phyloP scores from a whole-genome alignment of 2,888 invertebrate species.

The Lithophane ornitopus region DNA sequence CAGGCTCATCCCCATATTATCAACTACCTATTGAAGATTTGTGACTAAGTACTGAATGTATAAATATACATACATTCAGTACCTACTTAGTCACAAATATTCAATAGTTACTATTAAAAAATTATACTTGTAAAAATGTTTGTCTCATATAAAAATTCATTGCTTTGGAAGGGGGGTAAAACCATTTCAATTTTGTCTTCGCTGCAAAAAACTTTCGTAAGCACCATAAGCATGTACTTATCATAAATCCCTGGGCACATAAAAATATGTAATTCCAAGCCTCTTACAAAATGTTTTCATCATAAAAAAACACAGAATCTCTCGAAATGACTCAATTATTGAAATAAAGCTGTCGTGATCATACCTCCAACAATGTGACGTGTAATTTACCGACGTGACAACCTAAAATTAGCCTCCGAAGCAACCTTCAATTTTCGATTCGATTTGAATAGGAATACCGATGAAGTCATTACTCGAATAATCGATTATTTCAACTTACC shows the following conservation, averaged over 20 bases:
- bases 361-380: slow-evolving; percentile 76
- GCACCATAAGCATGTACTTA: slow-evolving; percentile 10
- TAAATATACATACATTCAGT: no score
- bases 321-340: slow-evolving; percentile 71
- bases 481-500: slow-evolving; percentile 62
- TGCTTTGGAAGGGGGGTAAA: background rate
- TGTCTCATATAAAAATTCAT: background rate
- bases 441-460: slow-evolving; percentile 62
- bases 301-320: slow-evolving; percentile 49
- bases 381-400: slow-evolving; percentile 68
- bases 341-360: slow-evolving; percentile 69
- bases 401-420: slow-evolving; percentile 58
- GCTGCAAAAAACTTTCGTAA: slow-evolving; percentile 31
- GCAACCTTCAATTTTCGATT: slow-evolving; percentile 62
- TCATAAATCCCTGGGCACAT: slow-evolving; percentile 28
- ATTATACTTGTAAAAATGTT: background rate
- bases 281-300: slow-evolving; percentile 43
- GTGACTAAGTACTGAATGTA: no score
- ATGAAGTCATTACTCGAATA: slow-evolving; percentile 63
- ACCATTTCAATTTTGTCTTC: slow-evolving; percentile 7
- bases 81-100: no score
- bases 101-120: no score
- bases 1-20: no score
- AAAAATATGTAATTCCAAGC: slow-evolving; percentile 45
- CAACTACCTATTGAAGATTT: no score